Conservation (phyloP, 2,888 invertebrate species). For the Erebia ligea region DNA sequence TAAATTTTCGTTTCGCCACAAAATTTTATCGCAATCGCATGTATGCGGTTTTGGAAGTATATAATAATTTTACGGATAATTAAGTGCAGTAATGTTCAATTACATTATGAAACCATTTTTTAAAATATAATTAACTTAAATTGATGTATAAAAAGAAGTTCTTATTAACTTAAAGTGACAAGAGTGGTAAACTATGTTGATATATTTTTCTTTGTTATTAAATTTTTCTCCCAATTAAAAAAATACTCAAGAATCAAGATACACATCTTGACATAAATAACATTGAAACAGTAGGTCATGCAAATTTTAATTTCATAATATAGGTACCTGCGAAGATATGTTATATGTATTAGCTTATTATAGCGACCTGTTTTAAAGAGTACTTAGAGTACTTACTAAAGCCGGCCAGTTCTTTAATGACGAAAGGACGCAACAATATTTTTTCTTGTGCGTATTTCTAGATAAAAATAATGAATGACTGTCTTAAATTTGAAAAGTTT, state of each 20-base stretch:
- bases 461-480: slow-evolving; percentile 8
- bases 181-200: too few relatives aligned
- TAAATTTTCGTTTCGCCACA: too few relatives aligned
- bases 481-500: slow-evolving; percentile 26
- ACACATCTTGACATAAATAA: too few relatives aligned
- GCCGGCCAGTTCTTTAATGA: background rate
- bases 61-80: background rate
- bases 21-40: background rate
- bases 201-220: too few relatives aligned
- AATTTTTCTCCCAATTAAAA: too few relatives aligned
- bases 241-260: too few relatives aligned
- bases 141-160: too few relatives aligned
- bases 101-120: background rate
- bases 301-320: background rate
- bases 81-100: background rate
- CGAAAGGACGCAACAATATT: background rate
- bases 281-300: background rate
- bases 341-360: too few relatives aligned
- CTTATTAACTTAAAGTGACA: too few relatives aligned
- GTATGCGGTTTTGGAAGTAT: background rate
- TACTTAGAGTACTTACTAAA: too few relatives aligned
- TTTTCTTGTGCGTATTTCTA: background rate
- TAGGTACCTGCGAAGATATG: too few relatives aligned
- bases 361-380: too few relatives aligned
- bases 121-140: background rate